These are phyloP conservation scores for Pollenia griseotomentosa DNA, from an alignment of 2,888 invertebrate species.

Conservation along the genomic window DNA sequence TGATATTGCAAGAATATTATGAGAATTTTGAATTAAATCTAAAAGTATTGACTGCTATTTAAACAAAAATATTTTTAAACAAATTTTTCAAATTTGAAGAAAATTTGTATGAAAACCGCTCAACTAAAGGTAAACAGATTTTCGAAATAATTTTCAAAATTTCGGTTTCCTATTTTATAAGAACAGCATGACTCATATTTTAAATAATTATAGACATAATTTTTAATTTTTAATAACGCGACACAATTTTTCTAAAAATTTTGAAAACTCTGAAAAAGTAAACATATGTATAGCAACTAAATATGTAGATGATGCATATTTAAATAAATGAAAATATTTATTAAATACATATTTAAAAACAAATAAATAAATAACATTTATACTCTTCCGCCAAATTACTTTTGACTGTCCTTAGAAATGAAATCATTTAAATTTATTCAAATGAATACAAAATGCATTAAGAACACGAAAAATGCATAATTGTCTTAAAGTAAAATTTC, in stretches of 20 bases:
- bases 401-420: slow-evolving; percentile 15
- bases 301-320: background rate
- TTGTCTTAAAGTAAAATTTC: slow-evolving; percentile 29
- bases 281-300: background rate
- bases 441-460: background rate
- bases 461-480: slow-evolving; percentile 20
- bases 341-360: background rate
- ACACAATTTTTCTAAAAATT: background rate
- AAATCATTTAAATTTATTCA: background rate
- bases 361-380: slow-evolving; percentile 37
- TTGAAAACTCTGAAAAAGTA: background rate
- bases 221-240: too few species aligned
- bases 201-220: too few species aligned
- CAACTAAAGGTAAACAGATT: too few species aligned
- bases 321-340: background rate
- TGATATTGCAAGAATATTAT: too few species aligned
- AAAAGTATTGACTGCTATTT: too few species aligned
- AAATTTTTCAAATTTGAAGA: too few species aligned
- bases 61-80: too few species aligned
- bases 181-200: too few species aligned
- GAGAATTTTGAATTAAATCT: too few species aligned
- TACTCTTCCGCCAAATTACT: slow-evolving; percentile 54
- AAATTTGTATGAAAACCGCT: too few species aligned
- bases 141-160: too few species aligned
- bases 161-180: too few species aligned